These are phyloP conservation scores for Muscicapa comitata DNA, from an alignment of 2,797 vertebrate species.

Conservation along the genomic window DNA sequence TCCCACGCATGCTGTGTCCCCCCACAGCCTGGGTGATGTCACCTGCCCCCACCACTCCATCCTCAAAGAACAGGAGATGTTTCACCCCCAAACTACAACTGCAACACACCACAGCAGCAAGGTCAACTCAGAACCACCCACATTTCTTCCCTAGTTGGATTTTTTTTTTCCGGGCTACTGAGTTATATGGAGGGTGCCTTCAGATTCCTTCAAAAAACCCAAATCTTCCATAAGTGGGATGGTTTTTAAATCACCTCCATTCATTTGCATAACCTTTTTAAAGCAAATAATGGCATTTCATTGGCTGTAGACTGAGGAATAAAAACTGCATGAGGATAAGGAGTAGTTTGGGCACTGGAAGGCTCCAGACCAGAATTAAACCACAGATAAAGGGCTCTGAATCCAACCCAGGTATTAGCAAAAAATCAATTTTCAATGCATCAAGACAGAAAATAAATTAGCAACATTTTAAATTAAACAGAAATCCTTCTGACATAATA, in stretches of 20 bases:
- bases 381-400: not conserved
- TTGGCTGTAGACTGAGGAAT: not conserved
- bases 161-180: not conserved
- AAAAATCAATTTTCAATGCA: not conserved
- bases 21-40: not conserved
- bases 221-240: not conserved
- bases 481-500: not conserved
- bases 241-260: not conserved
- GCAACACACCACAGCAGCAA: not conserved
- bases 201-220: not conserved
- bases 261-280: not conserved
- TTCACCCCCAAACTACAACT: not conserved
- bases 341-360: not conserved
- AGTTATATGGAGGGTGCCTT: not conserved
- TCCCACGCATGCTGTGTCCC: accelerated
- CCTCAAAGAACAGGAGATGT: not conserved
- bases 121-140: not conserved
- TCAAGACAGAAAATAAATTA: not conserved
- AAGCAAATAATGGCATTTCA: not conserved
- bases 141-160: not conserved
- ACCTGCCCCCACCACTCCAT: not conserved
- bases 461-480: not conserved
- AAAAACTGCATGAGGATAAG: not conserved
- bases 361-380: not conserved
- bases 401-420: not conserved